Evolutionary conservation across 2,888 invertebrate species (phyloP).

Genomic region (Rhamnusium bicolor): DNA sequence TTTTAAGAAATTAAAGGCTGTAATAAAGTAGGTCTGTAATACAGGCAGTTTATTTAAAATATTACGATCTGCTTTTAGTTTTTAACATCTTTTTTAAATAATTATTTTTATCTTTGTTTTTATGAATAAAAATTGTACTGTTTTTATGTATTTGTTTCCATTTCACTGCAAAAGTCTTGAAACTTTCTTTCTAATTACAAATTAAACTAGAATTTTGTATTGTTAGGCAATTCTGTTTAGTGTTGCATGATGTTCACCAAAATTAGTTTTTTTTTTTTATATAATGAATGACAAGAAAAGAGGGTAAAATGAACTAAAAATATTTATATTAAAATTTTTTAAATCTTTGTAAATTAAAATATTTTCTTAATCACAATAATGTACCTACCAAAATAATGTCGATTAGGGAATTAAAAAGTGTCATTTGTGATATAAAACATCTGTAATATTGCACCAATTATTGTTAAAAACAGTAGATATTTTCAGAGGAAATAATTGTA

Average conservation of each 20-base stretch:
- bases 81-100: background rate
- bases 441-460: background rate
- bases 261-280: too few species aligned
- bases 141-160: background rate
- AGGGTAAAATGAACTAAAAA: too few species aligned
- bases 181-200: background rate
- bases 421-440: too few species aligned
- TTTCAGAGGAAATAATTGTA: background rate
- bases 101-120: constrained; percentile 25
- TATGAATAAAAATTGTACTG: constrained; percentile 16
- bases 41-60: constrained; percentile 21
- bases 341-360: too few species aligned
- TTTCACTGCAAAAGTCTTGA: background rate
- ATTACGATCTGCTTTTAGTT: constrained; percentile 4
- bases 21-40: constrained; percentile 36
- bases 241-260: too few species aligned
- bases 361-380: background rate
- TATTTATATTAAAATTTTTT: too few species aligned
- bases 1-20: constrained; percentile 42
- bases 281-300: too few species aligned
- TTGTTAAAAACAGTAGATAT: background rate
- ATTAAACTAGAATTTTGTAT: background rate
- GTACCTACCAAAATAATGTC: background rate
- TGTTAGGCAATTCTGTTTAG: too few species aligned
- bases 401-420: background rate